These are phyloP conservation scores for Cryptotis parvus DNA, from an alignment of 2,113 vertebrate genomes.

Conservation along the genomic window DNA sequence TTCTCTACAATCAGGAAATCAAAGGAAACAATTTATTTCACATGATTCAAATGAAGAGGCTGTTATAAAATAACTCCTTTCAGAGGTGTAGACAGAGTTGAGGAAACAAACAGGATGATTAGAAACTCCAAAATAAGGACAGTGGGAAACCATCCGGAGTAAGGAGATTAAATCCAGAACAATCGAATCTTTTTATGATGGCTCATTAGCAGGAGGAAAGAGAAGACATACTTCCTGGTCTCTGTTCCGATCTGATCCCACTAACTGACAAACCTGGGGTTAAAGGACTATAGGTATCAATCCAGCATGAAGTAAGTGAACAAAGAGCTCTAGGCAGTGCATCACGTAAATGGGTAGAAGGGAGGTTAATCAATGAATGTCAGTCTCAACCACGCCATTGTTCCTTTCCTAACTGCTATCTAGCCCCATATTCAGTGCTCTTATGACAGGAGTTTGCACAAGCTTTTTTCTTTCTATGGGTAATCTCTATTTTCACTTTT, in stretches of 20 bases:
- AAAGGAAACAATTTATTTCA: conserved; percentile 2
- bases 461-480: background rate
- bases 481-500: background rate
- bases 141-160: background rate
- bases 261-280: background rate
- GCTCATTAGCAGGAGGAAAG: background rate
- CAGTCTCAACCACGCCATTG: background rate
- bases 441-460: background rate
- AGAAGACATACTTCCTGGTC: background rate
- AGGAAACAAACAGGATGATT: background rate
- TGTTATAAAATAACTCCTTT: background rate
- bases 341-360: background rate
- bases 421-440: background rate
- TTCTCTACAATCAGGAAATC: background rate
- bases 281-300: background rate
- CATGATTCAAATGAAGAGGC: conserved; percentile 14
- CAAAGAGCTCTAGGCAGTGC: background rate
- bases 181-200: background rate
- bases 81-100: background rate
- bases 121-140: background rate
- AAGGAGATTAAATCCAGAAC: background rate
- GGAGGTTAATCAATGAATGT: background rate
- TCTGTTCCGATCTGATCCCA: background rate
- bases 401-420: background rate
- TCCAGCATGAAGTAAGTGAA: background rate